Conservation (phyloP, 1,140 invertebrate genomes). For the Chlorops oryzae region DNA sequence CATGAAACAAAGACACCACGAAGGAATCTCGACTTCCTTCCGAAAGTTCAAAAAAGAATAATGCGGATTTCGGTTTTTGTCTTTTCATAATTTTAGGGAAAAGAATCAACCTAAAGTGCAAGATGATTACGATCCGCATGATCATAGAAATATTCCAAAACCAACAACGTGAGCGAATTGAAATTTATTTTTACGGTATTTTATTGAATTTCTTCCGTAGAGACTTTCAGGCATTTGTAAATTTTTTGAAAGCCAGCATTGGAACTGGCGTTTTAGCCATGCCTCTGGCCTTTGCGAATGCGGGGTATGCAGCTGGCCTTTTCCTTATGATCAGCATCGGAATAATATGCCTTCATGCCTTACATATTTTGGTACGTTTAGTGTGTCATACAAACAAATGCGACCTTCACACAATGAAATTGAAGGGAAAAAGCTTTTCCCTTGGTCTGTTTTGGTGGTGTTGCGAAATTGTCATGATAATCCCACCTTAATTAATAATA, state of each 20-base stretch:
- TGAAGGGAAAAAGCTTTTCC: no score
- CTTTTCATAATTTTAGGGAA: no score
- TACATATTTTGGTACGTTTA: constrained; percentile 59
- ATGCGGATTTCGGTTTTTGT: no score
- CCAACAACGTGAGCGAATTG: constrained; percentile 60
- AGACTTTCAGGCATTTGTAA: constrained; percentile 61
- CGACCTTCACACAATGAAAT: not conserved
- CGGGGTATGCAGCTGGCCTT: constrained; percentile 60
- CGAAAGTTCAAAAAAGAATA: no score
- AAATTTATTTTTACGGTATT: not conserved
- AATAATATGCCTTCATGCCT: constrained; percentile 58
- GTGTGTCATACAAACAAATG: not conserved
- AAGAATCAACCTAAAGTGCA: no score
- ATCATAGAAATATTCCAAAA: constrained; percentile 60
- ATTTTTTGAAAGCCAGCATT: constrained; percentile 65
- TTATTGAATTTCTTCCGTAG: constrained; percentile 46
- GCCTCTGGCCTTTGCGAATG: constrained; percentile 66
- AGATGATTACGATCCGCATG: constrained; percentile 59
- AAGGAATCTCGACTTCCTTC: no score
- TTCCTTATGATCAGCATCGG: constrained; percentile 57
- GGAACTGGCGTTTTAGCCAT: constrained; percentile 78
- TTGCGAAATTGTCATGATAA: not conserved
- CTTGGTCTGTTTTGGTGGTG: no score
- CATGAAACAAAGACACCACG: no score
- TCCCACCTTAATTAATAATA: not conserved